phyloP scores from a whole-genome alignment of 2,888 invertebrate genomes.

The Caenorhabditis afra region DNA sequence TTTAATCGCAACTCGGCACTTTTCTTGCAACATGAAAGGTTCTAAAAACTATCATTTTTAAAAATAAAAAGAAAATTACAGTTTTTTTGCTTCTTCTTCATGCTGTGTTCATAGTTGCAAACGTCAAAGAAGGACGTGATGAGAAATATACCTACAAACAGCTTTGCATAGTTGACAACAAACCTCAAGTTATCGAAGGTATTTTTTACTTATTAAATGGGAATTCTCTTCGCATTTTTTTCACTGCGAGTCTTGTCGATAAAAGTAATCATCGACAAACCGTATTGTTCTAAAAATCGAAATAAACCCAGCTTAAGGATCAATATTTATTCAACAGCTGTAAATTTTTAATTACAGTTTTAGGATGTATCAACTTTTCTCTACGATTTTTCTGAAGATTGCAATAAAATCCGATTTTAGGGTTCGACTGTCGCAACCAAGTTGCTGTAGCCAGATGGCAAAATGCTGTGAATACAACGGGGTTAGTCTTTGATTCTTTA shows the following conservation, averaged over 20 bases:
- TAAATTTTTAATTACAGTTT: too few species aligned
- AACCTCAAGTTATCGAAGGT: conserved; percentile 67
- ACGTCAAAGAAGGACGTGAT: conserved; percentile 69
- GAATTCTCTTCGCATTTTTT: too few species aligned
- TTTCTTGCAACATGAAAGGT: conserved; percentile 45
- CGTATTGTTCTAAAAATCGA: too few species aligned
- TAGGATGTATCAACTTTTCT: too few species aligned
- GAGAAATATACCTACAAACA: conserved; percentile 76
- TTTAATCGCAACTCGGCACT: conserved; percentile 20
- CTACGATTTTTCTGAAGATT: too few species aligned
- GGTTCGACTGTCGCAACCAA: conserved; percentile 72
- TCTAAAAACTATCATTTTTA: too few species aligned
- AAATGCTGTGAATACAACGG: conserved; percentile 77
- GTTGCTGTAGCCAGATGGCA: conserved; percentile 78
- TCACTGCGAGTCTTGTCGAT: too few species aligned
- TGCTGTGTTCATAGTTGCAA: conserved; percentile 12
- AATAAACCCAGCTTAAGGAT: too few species aligned
- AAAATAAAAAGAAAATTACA: too few species aligned
- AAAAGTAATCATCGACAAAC: too few species aligned
- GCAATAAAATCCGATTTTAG: too few species aligned
- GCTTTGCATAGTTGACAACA: conserved; percentile 74
- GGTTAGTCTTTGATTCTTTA: conserved; percentile 59
- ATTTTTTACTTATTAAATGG: background rate
- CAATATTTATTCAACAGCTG: too few species aligned
- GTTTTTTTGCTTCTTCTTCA: conserved; percentile 21